phyloP scores from a whole-genome alignment of 2,888 invertebrate genomes.

The Luffia ferchaultella region DNA sequence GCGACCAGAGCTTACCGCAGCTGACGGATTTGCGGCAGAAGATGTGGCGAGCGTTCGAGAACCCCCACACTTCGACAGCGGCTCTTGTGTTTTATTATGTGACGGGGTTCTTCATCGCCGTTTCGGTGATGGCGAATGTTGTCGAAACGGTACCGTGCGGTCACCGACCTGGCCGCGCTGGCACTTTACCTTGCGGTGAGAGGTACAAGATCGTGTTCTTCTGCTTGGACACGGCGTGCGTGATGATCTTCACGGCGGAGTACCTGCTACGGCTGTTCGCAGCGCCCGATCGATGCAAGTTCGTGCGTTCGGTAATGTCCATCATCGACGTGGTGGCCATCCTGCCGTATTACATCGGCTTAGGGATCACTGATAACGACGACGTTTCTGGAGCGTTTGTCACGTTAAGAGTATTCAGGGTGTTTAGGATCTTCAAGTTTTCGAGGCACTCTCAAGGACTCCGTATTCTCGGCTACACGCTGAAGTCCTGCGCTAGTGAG shows the following conservation, averaged over 20 bases:
- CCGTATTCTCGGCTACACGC: constrained; percentile 97
- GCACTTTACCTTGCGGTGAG: constrained; percentile 94
- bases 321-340: constrained; percentile 99
- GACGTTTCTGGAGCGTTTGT: constrained; percentile 99
- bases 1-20: constrained; percentile 88
- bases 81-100: constrained; percentile 99
- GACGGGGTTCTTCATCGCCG: constrained; percentile 99
- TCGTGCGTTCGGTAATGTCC: constrained; percentile 98
- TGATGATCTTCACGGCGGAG: constrained; percentile 99
- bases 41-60: constrained; percentile 99
- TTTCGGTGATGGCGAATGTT: constrained; percentile 99
- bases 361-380: constrained; percentile 97
- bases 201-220: constrained; percentile 98
- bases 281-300: constrained; percentile 98
- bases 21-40: constrained; percentile 89
- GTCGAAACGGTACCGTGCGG: constrained; percentile 97
- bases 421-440: constrained; percentile 99
- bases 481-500: constrained; percentile 99
- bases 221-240: constrained; percentile 99
- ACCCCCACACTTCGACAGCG: constrained; percentile 98
- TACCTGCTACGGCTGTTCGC: constrained; percentile 95
- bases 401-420: constrained; percentile 97
- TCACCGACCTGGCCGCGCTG: constrained; percentile 84
- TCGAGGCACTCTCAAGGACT: constrained; percentile 99
- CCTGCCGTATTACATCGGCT: constrained; percentile 97